Evolutionary conservation across 2,797 vertebrate genomes (phyloP).

Genomic region (Tolypeutes matacus): DNA sequence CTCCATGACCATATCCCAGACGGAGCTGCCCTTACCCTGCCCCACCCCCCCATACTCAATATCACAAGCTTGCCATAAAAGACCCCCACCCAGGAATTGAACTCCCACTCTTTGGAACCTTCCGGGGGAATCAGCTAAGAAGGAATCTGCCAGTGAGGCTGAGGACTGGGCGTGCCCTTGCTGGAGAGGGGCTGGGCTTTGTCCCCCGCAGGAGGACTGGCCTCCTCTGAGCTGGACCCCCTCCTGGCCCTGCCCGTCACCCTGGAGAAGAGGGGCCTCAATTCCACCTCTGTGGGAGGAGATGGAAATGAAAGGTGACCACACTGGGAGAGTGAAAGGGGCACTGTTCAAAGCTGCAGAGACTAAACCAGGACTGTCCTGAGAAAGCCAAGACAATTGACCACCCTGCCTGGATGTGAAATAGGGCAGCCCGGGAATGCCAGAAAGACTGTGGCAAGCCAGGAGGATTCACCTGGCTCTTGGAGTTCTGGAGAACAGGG

Average conservation of each 20-base stretch:
- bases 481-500: neutral
- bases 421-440: neutral
- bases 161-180: neutral
- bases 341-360: neutral
- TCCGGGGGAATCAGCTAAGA: neutral
- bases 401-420: fast-evolving
- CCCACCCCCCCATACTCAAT: neutral
- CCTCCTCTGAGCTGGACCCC: neutral
- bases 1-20: neutral
- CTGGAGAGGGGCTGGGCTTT: neutral
- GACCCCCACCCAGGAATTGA: neutral
- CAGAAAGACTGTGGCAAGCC: fast-evolving
- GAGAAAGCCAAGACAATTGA: neutral
- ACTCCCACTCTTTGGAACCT: neutral
- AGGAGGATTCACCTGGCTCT: fast-evolving
- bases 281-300: fast-evolving
- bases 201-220: neutral
- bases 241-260: too few species aligned
- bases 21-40: neutral
- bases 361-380: neutral
- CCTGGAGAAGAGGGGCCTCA: neutral
- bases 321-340: neutral
- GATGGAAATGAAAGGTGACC: neutral
- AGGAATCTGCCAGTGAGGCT: neutral
- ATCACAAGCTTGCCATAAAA: neutral